Conservation (phyloP, 1,140 invertebrate species). For the Neodiprion lecontei region DNA sequence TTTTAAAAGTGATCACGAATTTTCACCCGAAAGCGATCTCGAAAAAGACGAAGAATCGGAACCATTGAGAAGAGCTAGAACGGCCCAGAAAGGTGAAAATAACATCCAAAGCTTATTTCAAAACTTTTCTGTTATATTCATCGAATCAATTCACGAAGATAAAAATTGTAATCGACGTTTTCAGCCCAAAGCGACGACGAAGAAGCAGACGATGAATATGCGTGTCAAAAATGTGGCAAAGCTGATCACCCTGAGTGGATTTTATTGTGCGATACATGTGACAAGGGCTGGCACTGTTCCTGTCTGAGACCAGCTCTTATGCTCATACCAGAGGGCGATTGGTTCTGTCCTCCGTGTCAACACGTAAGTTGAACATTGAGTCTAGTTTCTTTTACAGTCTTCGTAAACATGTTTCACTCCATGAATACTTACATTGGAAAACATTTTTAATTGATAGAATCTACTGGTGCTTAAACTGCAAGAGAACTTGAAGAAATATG, state of each 20-base stretch:
- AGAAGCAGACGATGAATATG: conserved; percentile 69
- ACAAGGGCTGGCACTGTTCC: conserved; percentile 93
- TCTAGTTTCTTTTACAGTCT: not conserved
- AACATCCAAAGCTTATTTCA: conserved; percentile 6
- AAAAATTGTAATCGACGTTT: conserved; percentile 15
- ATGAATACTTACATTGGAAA: conserved; percentile 7
- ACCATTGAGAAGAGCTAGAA: conserved; percentile 72
- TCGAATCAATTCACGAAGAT: not conserved
- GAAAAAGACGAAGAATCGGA: conserved; percentile 65
- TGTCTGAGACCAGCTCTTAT: conserved; percentile 90
- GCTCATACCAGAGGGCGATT: conserved; percentile 94
- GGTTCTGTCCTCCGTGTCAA: conserved; percentile 96
- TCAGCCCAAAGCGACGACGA: conserved; percentile 67
- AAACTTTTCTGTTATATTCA: conserved; percentile 4
- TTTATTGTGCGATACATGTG: conserved; percentile 92
- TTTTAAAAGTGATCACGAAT: conserved; percentile 89
- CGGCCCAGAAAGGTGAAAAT: conserved; percentile 65
- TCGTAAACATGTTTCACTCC: not conserved
- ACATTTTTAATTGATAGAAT: conserved; percentile 62
- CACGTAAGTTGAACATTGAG: conserved; percentile 66
- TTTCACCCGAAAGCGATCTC: conserved; percentile 80
- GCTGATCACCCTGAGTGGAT: conserved; percentile 96
- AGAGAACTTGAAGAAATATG: conserved; percentile 67
- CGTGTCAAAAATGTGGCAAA: conserved; percentile 87
- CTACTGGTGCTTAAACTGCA: conserved; percentile 75